Percentiles rank a stretch among this genome's conserved stretches.
phyloP scores from a whole-genome alignment of 2,113 vertebrate species.

The Xenus cinereus region DNA sequence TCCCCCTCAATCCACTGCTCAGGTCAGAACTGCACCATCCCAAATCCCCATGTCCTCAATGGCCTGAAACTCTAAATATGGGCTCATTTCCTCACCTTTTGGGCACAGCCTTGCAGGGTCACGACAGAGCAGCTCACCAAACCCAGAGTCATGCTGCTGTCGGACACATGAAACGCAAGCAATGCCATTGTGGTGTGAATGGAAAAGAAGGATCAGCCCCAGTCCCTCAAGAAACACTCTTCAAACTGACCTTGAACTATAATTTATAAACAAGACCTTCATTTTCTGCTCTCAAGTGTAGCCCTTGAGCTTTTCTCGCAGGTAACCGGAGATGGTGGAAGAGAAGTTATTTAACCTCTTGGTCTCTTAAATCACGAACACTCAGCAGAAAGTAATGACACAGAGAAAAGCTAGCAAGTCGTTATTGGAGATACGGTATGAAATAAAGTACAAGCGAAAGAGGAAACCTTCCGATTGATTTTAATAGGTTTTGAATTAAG shows the following conservation, averaged over 20 bases:
- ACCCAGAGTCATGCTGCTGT: background rate
- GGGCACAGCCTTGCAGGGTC: background rate
- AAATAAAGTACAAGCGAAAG: background rate
- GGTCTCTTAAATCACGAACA: background rate
- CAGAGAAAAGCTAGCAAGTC: background rate
- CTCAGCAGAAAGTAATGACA: background rate
- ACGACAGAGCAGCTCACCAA: background rate
- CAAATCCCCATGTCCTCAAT: fast-evolving
- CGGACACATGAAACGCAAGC: background rate
- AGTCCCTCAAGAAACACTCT: background rate
- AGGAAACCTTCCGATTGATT: background rate
- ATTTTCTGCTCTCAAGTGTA: background rate
- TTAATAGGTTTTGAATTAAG: background rate
- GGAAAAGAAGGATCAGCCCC: background rate
- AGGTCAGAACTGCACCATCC: background rate
- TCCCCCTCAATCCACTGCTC: fast-evolving
- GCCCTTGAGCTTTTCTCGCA: background rate
- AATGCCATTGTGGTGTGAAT: background rate
- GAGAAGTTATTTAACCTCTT: constrained; percentile 13
- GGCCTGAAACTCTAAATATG: background rate
- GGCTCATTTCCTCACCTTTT: background rate
- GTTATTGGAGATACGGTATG: background rate
- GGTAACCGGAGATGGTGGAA: background rate
- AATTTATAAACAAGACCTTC: background rate
- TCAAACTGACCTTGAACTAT: background rate